A percentile compares a stretch with the other conserved stretches of the same genome.
Conservation (phyloP, 2,113 vertebrate genomes). For the Chinchilla lanigera region DNA sequence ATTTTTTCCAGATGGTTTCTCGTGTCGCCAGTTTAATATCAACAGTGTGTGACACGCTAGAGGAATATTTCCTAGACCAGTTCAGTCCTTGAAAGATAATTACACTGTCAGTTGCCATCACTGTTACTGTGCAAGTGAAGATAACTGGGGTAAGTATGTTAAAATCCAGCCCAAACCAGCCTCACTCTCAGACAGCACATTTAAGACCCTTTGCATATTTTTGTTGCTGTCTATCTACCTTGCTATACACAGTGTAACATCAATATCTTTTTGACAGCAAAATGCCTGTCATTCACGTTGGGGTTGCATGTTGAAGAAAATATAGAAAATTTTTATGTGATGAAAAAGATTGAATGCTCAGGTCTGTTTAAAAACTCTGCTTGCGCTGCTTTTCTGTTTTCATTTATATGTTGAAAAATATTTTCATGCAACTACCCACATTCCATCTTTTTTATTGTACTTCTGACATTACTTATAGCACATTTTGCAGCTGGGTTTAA, state of each 20-base stretch:
- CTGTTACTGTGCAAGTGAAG: constrained; percentile 63
- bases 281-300: constrained; percentile 73
- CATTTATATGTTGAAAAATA: constrained; percentile 51
- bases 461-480: neutral
- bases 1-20: constrained; percentile 79
- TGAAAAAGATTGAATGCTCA: constrained; percentile 48
- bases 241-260: neutral
- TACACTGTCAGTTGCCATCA: constrained; percentile 78
- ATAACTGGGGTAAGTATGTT: constrained; percentile 70
- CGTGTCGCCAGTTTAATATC: constrained; percentile 74
- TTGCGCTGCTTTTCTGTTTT: constrained; percentile 14
- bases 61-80: constrained; percentile 62
- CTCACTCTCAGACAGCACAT: constrained; percentile 65
- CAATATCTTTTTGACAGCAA: constrained; percentile 76
- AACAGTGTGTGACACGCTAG: constrained; percentile 44
- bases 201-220: constrained; percentile 69
- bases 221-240: constrained; percentile 68
- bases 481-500: constrained; percentile 39
- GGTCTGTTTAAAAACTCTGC: constrained; percentile 51
- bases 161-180: constrained; percentile 67
- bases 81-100: constrained; percentile 82
- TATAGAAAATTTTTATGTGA: constrained; percentile 59
- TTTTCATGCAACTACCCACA: constrained; percentile 51
- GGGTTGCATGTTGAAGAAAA: constrained; percentile 70
- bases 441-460: neutral